Percentiles rank a stretch among this genome's conserved stretches.
phyloP scores from a whole-genome alignment of 2,888 invertebrate genomes.

The Limnephilus lunatus region DNA sequence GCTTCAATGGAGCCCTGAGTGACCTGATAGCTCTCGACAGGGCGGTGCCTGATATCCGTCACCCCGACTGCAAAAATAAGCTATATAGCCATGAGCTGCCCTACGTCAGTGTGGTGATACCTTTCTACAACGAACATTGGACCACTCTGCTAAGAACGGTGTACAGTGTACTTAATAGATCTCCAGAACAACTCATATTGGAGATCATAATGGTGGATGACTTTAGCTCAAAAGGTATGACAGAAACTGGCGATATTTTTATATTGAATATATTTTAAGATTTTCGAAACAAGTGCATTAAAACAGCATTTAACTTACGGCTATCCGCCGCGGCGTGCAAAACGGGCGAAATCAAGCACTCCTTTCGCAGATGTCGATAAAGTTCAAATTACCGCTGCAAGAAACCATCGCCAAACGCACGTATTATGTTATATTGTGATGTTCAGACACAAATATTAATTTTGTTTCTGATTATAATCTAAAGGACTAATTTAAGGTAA shows the following conservation, averaged over 20 bases:
- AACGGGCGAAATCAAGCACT: too few species aligned
- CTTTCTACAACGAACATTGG: constrained; percentile 96
- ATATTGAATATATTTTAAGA: background rate
- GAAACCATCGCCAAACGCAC: too few species aligned
- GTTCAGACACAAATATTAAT: too few species aligned
- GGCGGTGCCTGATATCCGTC: constrained; percentile 86
- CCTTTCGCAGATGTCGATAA: too few species aligned
- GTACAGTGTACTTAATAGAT: constrained; percentile 89
- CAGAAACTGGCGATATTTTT: background rate
- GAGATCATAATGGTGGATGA: constrained; percentile 95
- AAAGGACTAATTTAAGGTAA: too few species aligned
- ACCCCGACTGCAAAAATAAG: constrained; percentile 82
- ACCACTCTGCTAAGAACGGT: constrained; percentile 88
- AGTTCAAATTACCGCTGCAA: too few species aligned
- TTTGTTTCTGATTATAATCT: too few species aligned
- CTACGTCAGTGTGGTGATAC: constrained; percentile 90
- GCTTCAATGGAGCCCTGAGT: constrained; percentile 94
- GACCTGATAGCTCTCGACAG: constrained; percentile 93
- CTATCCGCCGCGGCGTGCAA: too few species aligned
- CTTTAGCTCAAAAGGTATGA: constrained; percentile 84
- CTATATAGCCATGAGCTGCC: constrained; percentile 83
- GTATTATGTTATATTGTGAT: too few species aligned
- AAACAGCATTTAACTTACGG: too few species aligned
- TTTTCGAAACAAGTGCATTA: background rate
- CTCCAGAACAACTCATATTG: constrained; percentile 86